These are phyloP conservation scores for Cuniculus paca DNA, from an alignment of 2,797 vertebrate genomes.

Conservation along the genomic window DNA sequence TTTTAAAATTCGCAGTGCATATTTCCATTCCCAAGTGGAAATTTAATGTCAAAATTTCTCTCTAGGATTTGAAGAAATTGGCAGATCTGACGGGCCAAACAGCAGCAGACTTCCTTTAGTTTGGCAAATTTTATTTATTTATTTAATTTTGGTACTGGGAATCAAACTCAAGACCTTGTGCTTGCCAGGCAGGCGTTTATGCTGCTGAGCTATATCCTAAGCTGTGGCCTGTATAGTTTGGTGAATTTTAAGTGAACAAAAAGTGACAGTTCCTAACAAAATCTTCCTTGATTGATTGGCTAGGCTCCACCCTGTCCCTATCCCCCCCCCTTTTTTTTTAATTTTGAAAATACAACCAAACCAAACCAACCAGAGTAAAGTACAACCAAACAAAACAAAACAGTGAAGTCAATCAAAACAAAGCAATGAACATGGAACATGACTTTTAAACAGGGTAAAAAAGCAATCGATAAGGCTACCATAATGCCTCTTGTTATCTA, in stretches of 20 bases:
- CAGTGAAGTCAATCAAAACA: too few relatives aligned
- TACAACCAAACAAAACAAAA: too few relatives aligned
- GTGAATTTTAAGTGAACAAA: background rate
- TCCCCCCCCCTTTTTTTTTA: background rate
- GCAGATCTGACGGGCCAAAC: background rate
- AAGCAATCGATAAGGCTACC: too few relatives aligned
- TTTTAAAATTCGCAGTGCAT: conserved; percentile 52
- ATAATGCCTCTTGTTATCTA: too few relatives aligned
- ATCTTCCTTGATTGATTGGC: background rate
- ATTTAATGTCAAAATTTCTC: conserved; percentile 28
- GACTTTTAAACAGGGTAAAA: too few relatives aligned
- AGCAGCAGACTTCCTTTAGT: background rate
- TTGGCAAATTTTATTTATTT: background rate
- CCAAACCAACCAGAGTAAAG: too few relatives aligned
- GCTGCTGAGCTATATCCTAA: too few relatives aligned
- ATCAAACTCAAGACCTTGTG: too few relatives aligned
- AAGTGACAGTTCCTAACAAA: conserved; percentile 1
- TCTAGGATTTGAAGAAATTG: background rate
- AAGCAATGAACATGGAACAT: too few relatives aligned
- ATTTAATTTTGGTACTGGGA: background rate
- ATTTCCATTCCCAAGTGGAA: background rate
- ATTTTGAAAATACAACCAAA: too few relatives aligned
- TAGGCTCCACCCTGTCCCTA: background rate
- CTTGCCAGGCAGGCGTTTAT: too few relatives aligned
- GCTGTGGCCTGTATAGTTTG: background rate